These are phyloP conservation scores for Oxystoma pomonae DNA, from an alignment of 2,888 invertebrate species.

Conservation along the genomic window DNA sequence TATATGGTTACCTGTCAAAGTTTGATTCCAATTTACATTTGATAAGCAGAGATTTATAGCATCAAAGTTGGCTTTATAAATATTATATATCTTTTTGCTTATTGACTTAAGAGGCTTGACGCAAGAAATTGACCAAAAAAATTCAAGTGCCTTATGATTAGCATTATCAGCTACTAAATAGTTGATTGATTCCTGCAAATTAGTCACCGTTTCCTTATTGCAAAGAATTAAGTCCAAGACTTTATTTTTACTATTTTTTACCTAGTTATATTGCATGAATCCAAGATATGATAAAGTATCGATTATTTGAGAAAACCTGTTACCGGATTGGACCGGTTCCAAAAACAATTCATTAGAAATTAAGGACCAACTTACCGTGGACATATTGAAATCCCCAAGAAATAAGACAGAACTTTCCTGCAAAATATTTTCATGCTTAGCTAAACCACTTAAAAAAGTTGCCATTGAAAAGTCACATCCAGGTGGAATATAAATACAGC, in stretches of 20 bases:
- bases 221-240: not conserved
- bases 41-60: too few species aligned
- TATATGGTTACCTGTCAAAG: too few species aligned
- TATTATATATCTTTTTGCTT: not conserved
- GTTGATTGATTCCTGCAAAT: not conserved
- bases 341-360: too few species aligned
- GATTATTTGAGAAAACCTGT: too few species aligned
- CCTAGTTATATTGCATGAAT: too few species aligned
- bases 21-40: too few species aligned
- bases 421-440: not conserved
- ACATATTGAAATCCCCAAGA: not conserved
- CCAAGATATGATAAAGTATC: too few species aligned
- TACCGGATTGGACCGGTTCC: too few species aligned
- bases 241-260: too few species aligned
- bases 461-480: not conserved
- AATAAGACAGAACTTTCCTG: not conserved
- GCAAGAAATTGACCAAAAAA: too few species aligned
- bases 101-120: not conserved
- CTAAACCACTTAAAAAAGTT: not conserved
- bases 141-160: not conserved
- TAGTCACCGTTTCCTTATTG: not conserved
- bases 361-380: too few species aligned
- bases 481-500: constrained; percentile 1
- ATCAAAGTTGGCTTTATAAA: not conserved
- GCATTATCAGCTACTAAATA: not conserved